Evolutionary conservation across 2,888 invertebrate species (phyloP).

Genomic region (Abrostola tripartita): DNA sequence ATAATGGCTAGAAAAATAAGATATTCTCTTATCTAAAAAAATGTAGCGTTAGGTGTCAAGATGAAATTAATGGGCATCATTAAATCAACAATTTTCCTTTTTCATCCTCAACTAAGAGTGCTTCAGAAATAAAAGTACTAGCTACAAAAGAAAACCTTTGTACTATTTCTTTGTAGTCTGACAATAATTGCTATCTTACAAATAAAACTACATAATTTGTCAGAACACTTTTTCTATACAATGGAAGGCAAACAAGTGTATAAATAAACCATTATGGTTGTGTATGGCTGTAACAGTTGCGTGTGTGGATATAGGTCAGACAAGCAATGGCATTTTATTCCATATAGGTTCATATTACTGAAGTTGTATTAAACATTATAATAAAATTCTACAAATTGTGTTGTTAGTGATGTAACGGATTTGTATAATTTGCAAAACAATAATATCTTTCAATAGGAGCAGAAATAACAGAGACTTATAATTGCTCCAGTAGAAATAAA

Average conservation of each 20-base stretch:
- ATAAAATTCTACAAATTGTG: too few relatives aligned
- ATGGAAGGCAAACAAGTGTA: slow-evolving; percentile 31
- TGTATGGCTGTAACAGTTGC: slow-evolving; percentile 8
- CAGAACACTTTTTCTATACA: slow-evolving; percentile 7
- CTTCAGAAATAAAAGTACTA: slow-evolving; percentile 10
- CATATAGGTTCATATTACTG: slow-evolving; percentile 13
- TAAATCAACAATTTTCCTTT: slow-evolving; percentile 18
- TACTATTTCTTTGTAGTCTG: neutral
- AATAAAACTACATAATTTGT: slow-evolving; percentile 2
- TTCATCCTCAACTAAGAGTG: neutral
- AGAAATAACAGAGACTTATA: too few relatives aligned
- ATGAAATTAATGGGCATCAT: slow-evolving; percentile 23
- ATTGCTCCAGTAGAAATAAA: too few relatives aligned
- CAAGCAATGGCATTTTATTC: slow-evolving; percentile 21
- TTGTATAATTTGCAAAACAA: too few relatives aligned
- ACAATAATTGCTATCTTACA: slow-evolving; percentile 10
- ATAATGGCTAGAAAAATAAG: slow-evolving; percentile 9
- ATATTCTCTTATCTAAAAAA: neutral
- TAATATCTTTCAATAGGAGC: too few relatives aligned
- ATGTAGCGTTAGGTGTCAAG: slow-evolving; percentile 7
- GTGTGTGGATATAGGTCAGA: slow-evolving; percentile 25
- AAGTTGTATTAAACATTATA: neutral
- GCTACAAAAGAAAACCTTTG: neutral
- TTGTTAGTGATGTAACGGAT: too few relatives aligned
- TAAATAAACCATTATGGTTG: slow-evolving; percentile 32